phyloP scores from a whole-genome alignment of 2,888 invertebrate species.

The Miltochrista miniata region DNA sequence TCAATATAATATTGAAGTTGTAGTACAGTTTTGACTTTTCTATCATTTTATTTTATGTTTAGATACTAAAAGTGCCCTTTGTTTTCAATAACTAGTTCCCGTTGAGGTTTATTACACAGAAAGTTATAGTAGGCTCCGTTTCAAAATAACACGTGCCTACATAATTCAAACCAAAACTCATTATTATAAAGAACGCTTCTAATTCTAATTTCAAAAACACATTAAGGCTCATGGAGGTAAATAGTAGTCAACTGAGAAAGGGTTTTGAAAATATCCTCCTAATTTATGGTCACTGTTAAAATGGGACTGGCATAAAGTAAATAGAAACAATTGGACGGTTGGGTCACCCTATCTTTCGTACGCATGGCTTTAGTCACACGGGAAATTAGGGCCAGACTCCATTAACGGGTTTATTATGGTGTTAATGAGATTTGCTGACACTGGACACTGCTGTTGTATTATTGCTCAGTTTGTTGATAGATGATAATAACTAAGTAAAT shows the following conservation, averaged over 20 bases:
- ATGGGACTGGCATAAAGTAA: constrained; percentile 1
- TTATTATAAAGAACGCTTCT: too few relatives aligned
- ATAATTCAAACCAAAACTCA: not conserved
- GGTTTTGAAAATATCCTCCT: constrained; percentile 4
- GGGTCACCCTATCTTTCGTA: constrained; percentile 27
- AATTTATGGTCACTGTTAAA: constrained; percentile 4
- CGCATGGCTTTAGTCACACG: constrained; percentile 20
- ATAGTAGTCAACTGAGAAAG: constrained; percentile 6
- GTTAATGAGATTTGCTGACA: constrained; percentile 26
- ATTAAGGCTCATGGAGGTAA: too few relatives aligned
- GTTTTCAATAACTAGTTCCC: too few relatives aligned
- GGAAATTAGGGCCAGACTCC: constrained; percentile 30
- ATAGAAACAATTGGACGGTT: constrained; percentile 33
- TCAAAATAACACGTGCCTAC: not conserved
- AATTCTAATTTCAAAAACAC: too few relatives aligned
- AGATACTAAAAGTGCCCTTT: too few relatives aligned
- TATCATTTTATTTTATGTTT: too few relatives aligned
- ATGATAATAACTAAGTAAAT: too few relatives aligned
- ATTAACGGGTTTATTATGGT: constrained; percentile 33
- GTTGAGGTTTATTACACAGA: too few relatives aligned
- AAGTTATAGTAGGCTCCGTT: too few relatives aligned
- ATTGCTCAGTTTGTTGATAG: too few relatives aligned
- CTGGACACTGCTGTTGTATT: not conserved
- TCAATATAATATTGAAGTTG: too few relatives aligned
- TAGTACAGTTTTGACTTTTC: too few relatives aligned